These are phyloP conservation scores for Lepus townsendii DNA, from an alignment of 2,797 vertebrate species.

Conservation along the genomic window DNA sequence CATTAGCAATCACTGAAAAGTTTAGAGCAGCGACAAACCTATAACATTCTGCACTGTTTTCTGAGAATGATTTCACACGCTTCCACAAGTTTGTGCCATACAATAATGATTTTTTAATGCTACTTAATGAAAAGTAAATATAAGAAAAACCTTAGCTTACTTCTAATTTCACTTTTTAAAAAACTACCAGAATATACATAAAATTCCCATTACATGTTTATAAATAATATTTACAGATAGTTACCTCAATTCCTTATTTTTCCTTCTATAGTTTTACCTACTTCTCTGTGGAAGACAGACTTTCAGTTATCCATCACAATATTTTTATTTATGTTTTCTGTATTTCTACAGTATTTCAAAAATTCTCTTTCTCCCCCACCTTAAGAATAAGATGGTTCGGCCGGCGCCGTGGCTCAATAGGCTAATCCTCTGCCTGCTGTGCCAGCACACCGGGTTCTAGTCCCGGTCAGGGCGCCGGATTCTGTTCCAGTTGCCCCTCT, in stretches of 20 bases:
- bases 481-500: too few relatives aligned
- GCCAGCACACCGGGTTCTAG: too few relatives aligned
- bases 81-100: background rate
- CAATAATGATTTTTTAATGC: background rate
- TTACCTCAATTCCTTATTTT: background rate
- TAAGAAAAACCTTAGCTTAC: background rate
- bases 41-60: background rate
- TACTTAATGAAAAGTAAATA: background rate
- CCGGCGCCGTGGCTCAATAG: too few relatives aligned
- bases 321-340: background rate
- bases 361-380: background rate
- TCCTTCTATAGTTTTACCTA: background rate
- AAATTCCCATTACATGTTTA: background rate
- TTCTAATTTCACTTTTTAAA: background rate
- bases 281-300: background rate
- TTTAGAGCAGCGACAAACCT: background rate
- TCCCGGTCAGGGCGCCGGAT: too few relatives aligned
- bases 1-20: background rate
- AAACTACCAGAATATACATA: background rate
- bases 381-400: too few relatives aligned
- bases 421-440: too few relatives aligned
- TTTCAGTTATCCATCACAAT: background rate
- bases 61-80: background rate
- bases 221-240: background rate
- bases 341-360: conserved; percentile 13